Conservation (phyloP, 1,140 invertebrate genomes). For the Geopemphigus sp. region DNA sequence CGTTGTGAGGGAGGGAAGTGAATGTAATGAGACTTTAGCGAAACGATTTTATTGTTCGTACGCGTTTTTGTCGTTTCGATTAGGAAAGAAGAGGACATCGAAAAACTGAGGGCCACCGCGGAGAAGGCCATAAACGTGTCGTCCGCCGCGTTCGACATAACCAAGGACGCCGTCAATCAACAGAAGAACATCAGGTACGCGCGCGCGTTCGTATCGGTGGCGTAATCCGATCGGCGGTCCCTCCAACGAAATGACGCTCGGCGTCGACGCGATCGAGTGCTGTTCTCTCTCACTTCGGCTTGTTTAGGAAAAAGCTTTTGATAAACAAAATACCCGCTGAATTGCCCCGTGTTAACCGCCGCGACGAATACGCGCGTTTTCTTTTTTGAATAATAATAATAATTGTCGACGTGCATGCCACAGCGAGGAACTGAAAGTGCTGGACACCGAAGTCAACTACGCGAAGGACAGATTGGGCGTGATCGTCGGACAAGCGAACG, state of each 20-base stretch:
- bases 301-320: too few relatives aligned
- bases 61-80: conserved; percentile 28
- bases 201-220: conserved; percentile 52
- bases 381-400: too few relatives aligned
- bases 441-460: conserved; percentile 61
- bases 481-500: conserved; percentile 68
- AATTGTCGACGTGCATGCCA: conserved; percentile 52
- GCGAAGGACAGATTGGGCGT: conserved; percentile 67
- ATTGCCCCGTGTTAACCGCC: too few relatives aligned
- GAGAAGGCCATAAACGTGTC: conserved; percentile 81
- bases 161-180: conserved; percentile 74
- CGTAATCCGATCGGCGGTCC: too few relatives aligned
- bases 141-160: conserved; percentile 73
- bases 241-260: too few relatives aligned
- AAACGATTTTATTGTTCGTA: too few relatives aligned
- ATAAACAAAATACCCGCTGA: too few relatives aligned
- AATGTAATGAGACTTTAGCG: too few relatives aligned
- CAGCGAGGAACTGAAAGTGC: conserved; percentile 65
- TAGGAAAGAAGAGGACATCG: conserved; percentile 71
- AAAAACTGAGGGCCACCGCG: conserved; percentile 72
- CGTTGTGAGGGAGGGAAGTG: too few relatives aligned
- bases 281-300: too few relatives aligned
- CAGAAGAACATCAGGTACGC: conserved; percentile 72
- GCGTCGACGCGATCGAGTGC: too few relatives aligned
- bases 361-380: too few relatives aligned